phyloP scores from a whole-genome alignment of 2,797 vertebrate species.

The Lophotriccus pileatus region DNA sequence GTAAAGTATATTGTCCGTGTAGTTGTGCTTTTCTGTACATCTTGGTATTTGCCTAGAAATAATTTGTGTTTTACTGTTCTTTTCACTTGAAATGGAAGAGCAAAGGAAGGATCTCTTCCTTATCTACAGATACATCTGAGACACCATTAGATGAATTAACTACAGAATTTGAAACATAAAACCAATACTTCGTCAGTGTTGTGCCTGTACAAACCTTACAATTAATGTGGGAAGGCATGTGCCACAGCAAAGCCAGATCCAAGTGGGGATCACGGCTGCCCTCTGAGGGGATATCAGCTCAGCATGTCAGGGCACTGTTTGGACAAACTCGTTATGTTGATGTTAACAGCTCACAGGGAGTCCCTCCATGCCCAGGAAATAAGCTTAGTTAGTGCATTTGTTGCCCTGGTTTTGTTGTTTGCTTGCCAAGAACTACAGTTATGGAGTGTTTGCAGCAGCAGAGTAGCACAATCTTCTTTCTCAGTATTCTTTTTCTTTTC shows the following conservation, averaged over 20 bases:
- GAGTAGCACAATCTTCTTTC: neutral
- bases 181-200: neutral
- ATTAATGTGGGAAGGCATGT: rapidly evolving
- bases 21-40: neutral
- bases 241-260: neutral
- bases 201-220: neutral
- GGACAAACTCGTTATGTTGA: neutral
- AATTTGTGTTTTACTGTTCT: neutral
- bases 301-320: neutral
- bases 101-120: neutral
- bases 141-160: neutral
- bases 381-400: neutral
- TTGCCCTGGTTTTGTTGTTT: neutral
- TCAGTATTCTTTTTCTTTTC: neutral
- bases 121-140: neutral
- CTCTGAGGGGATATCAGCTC: rapidly evolving
- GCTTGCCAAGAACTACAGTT: neutral
- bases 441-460: neutral
- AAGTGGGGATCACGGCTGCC: rapidly evolving
- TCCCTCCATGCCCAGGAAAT: neutral
- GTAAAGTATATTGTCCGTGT: neutral
- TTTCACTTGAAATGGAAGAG: neutral
- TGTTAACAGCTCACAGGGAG: neutral
- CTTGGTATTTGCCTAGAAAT: neutral
- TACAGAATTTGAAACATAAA: neutral